These are phyloP conservation scores for Sebastes hubbsi DNA, from an alignment of 2,797 vertebrate genomes.

Conservation along the genomic window DNA sequence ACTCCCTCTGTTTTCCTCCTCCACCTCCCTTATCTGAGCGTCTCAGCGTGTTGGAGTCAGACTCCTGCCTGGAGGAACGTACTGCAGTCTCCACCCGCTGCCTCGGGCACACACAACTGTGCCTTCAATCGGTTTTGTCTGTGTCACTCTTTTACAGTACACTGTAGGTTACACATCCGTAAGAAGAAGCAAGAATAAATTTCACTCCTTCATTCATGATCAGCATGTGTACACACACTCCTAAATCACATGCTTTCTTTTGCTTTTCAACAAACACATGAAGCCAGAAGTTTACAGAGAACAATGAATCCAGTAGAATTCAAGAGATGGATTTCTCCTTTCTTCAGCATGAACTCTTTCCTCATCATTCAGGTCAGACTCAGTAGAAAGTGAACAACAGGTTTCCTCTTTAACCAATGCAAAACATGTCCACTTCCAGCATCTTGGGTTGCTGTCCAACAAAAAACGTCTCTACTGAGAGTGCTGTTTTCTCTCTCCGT, in stretches of 20 bases:
- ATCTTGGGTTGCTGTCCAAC: constrained; percentile 10
- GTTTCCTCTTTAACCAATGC: constrained; percentile 12
- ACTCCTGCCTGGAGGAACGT: constrained; percentile 52
- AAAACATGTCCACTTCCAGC: constrained; percentile 29
- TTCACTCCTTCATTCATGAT: not conserved
- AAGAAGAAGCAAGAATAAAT: not conserved
- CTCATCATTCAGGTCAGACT: constrained; percentile 16
- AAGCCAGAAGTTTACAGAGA: not conserved
- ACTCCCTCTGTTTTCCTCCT: constrained; percentile 52
- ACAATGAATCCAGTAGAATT: constrained; percentile 3
- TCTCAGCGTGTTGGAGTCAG: constrained; percentile 43
- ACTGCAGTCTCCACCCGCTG: constrained; percentile 61
- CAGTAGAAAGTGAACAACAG: constrained; percentile 9
- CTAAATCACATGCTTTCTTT: not conserved
- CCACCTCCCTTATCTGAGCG: constrained; percentile 53
- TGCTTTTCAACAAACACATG: not conserved
- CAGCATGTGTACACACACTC: not conserved
- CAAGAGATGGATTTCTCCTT: not conserved
- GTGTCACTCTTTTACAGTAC: not conserved
- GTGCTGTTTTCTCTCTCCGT: not conserved
- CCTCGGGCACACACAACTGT: constrained; percentile 49
- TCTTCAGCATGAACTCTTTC: constrained; percentile 1
- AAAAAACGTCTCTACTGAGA: constrained; percentile 11
- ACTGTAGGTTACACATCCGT: not conserved
- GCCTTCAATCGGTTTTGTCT: constrained; percentile 17